Base-by-base conservation (phyloP, 2,113 vertebrate genomes). In the Lota lota region DNA sequence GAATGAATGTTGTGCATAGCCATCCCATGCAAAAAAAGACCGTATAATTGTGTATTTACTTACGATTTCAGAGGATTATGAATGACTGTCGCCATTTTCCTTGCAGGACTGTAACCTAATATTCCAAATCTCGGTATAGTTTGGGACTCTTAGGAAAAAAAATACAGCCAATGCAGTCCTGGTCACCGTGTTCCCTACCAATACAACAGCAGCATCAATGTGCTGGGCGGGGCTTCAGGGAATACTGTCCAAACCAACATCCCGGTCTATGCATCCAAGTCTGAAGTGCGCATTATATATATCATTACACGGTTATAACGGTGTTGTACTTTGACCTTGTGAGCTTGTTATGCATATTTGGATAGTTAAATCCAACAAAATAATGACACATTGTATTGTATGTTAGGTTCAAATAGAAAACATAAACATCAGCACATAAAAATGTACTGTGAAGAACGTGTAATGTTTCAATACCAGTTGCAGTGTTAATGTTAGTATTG, bases 21-120 rank as follows among this genome's bases (percentile, higher is more conserved):
- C 8, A 22, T 14, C 0, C 0, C n/a, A 36, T 53, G 28, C 50
- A 53, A 47, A 47, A 47, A 47, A 47, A 12, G 8, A 47, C 24
- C n/a, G 16, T 36, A 63, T 63, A 63, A 10, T 70, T 63, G 51
- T 73, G 70, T 61, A 36, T 36, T 7, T 95, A 98, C 97, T 98
- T 91, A 98, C 97, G 95, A 93, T 97, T 97, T 97, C 86, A 98
- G 94, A 88, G 95, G 97, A 94, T 98, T 98, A 92, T 98, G 97
- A 98, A 99, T 99, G 95, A 97, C 97, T 96, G 97, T 95, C 96
- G 97, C 96, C 97, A 99, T 99, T 95, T 98, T 96, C 77, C 83
- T 40, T 78, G 94, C 93, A 93, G 93, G 93, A 95, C 93, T 96
- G 95, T 95, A 97, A 95, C 93, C 93, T 92, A 96, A 95, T 97